Conservation (phyloP, 2,888 invertebrate genomes). For the Ellobium chinense region DNA sequence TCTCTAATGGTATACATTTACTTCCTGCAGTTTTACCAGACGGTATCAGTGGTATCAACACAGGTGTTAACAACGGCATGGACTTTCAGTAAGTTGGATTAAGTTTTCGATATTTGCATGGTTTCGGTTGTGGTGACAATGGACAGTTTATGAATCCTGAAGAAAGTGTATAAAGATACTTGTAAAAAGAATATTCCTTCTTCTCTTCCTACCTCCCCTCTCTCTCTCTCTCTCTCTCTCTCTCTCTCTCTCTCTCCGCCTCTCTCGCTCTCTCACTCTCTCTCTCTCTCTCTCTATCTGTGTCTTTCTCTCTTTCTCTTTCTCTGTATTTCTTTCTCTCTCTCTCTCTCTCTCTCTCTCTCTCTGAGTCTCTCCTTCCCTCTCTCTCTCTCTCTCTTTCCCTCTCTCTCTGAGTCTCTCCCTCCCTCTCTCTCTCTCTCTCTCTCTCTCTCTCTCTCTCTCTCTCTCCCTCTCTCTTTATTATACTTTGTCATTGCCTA, state of each 20-base stretch:
- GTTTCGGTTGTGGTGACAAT: no score
- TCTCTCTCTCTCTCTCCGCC: background rate
- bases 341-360: background rate
- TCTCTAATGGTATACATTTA: no score
- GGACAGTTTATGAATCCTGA: no score
- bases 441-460: background rate
- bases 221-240: background rate
- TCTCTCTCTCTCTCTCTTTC: background rate
- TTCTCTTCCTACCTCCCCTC: background rate
- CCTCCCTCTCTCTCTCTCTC: background rate
- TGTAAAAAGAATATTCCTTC: no score
- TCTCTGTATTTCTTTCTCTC: background rate
- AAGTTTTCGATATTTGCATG: no score
- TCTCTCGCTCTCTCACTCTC: background rate
- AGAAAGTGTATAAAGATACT: no score
- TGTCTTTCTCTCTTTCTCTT: background rate
- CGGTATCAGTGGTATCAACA: no score
- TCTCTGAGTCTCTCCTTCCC: background rate
- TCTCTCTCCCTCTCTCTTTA: background rate
- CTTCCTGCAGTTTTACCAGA: no score
- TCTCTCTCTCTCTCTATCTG: background rate
- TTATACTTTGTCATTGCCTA: background rate
- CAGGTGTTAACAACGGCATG: no score
- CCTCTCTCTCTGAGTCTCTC: background rate
- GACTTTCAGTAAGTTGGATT: no score